Evolutionary conservation across 2,888 invertebrate genomes (phyloP).

Genomic region (Spialia ferax): DNA sequence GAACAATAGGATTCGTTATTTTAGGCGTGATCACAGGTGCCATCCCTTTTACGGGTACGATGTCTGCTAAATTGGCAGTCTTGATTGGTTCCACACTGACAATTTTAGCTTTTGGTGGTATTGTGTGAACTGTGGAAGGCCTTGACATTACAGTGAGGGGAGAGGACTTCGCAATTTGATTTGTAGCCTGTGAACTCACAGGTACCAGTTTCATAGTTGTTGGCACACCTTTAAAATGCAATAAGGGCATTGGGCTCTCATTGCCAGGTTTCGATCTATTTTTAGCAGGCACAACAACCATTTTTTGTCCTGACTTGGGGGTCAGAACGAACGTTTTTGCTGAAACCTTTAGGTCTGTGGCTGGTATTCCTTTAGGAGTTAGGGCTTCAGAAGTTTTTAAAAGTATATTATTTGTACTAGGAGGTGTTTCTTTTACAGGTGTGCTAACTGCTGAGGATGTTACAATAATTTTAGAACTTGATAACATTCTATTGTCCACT

Average conservation of each 20-base stretch:
- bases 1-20: slow-evolving; percentile 75
- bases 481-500: slow-evolving; percentile 61
- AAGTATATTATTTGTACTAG: slow-evolving; percentile 64
- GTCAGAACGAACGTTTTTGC: slow-evolving; percentile 81
- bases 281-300: slow-evolving; percentile 82
- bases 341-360: slow-evolving; percentile 81
- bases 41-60: slow-evolving; percentile 77
- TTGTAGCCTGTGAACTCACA: slow-evolving; percentile 69
- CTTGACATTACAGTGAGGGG: slow-evolving; percentile 70
- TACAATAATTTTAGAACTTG: slow-evolving; percentile 73
- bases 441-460: slow-evolving; percentile 65
- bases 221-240: slow-evolving; percentile 79
- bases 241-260: slow-evolving; percentile 74
- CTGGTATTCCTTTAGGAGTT: slow-evolving; percentile 79
- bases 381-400: slow-evolving; percentile 68
- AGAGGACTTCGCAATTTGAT: slow-evolving; percentile 61
- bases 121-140: slow-evolving; percentile 61
- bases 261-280: slow-evolving; percentile 67
- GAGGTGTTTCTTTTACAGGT: slow-evolving; percentile 59
- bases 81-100: slow-evolving; percentile 64
- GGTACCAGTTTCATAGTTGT: slow-evolving; percentile 81
- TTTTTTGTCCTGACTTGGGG: slow-evolving; percentile 81
- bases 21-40: slow-evolving; percentile 71
- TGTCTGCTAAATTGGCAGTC: slow-evolving; percentile 80
- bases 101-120: slow-evolving; percentile 65